Evolutionary conservation across 2,888 invertebrate genomes (phyloP).

Genomic region (Eilema depressum): DNA sequence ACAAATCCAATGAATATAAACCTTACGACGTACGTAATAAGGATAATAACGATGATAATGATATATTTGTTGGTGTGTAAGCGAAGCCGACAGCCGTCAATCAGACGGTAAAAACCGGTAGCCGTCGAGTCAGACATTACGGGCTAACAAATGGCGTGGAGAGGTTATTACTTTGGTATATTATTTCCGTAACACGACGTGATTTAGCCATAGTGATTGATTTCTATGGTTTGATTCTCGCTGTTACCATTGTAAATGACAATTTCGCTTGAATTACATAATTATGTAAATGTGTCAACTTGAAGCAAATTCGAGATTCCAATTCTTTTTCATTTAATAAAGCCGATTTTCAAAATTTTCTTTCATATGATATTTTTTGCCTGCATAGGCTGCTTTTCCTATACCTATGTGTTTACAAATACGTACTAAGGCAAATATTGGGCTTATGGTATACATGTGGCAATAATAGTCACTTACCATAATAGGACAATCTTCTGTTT

Average conservation of each 20-base stretch:
- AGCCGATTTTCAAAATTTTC: no score
- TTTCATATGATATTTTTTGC: no score
- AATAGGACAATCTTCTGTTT: background rate
- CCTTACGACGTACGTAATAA: conserved; percentile 39
- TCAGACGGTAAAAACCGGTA: conserved; percentile 86
- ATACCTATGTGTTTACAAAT: no score
- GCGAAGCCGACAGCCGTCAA: conserved; percentile 86
- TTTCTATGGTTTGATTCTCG: conserved; percentile 41
- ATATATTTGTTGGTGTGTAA: conserved; percentile 68
- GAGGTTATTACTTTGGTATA: conserved; percentile 59
- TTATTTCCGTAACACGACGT: conserved; percentile 54
- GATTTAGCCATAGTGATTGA: conserved; percentile 53
- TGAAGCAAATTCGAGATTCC: background rate
- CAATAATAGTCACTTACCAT: background rate
- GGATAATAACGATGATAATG: conserved; percentile 23
- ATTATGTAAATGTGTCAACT: background rate
- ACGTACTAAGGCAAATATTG: no score
- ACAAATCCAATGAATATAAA: conserved; percentile 45
- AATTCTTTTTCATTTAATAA: background rate
- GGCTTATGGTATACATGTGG: no score
- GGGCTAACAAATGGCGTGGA: conserved; percentile 80
- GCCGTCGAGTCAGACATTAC: conserved; percentile 80
- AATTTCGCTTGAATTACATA: conserved; percentile 35
- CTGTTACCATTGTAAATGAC: conserved; percentile 43
- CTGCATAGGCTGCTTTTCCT: no score